Conservation (phyloP, 2,888 invertebrate species). For the Drosophila buzzatii region DNA sequence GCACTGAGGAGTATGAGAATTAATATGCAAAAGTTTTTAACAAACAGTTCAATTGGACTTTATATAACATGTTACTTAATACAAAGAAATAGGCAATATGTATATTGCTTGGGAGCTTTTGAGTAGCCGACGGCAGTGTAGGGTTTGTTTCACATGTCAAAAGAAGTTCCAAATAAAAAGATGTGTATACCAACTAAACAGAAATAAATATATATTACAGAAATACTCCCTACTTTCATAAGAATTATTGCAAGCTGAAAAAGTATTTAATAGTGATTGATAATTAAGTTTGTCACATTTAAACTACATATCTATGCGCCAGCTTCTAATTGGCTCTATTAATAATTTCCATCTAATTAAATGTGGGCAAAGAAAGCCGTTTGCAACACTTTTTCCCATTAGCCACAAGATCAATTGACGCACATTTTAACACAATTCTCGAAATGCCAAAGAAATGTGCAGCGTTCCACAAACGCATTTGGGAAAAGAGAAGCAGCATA, state of each 20-base stretch:
- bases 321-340: not conserved
- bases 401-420: slow-evolving; percentile 30
- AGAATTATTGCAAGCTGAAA: not conserved
- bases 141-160: not conserved
- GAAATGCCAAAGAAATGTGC: slow-evolving; percentile 33
- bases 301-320: too few species aligned
- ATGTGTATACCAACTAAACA: not conserved
- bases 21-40: slow-evolving; percentile 1
- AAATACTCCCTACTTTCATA: not conserved
- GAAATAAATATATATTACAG: not conserved
- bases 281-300: not conserved
- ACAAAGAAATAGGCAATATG: not conserved
- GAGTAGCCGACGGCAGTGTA: slow-evolving; percentile 11
- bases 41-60: not conserved
- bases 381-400: slow-evolving; percentile 12
- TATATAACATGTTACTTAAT: not conserved
- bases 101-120: not conserved
- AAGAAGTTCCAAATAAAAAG: not conserved
- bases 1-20: slow-evolving; percentile 3
- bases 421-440: slow-evolving; percentile 29
- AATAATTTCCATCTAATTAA: not conserved
- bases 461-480: slow-evolving; percentile 26
- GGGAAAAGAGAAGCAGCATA: slow-evolving; percentile 8
- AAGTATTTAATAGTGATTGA: not conserved
- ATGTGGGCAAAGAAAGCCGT: not conserved